Percentiles rank a stretch among this genome's conserved stretches.
These are phyloP conservation scores for Endotricha flammealis DNA, from an alignment of 2,888 invertebrate species.

Conservation along the genomic window DNA sequence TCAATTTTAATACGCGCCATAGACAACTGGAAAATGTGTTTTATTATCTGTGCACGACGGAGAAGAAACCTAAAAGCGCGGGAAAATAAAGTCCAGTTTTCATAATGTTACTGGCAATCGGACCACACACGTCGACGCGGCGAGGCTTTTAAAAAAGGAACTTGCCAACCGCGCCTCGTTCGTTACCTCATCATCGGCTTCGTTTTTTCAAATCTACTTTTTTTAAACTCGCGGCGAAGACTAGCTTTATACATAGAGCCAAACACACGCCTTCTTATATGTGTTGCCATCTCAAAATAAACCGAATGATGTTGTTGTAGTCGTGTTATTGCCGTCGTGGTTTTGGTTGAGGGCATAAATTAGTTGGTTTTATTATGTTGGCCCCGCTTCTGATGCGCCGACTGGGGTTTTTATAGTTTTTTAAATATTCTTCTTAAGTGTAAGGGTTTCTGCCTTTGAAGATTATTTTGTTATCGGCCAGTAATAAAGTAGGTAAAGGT, in stretches of 20 bases:
- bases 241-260: slow-evolving; percentile 67
- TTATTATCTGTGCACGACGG: slow-evolving; percentile 2
- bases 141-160: slow-evolving; percentile 71
- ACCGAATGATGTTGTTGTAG: slow-evolving; percentile 61
- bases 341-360: slow-evolving; percentile 41
- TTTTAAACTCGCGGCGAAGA: slow-evolving; percentile 50
- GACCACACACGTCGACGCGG: slow-evolving; percentile 72
- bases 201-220: slow-evolving; percentile 53
- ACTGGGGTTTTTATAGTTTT: slow-evolving; percentile 46
- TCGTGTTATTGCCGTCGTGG: slow-evolving; percentile 47
- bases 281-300: slow-evolving; percentile 41
- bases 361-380: slow-evolving; percentile 42
- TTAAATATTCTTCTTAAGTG: slow-evolving; percentile 42
- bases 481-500: slow-evolving; percentile 46
- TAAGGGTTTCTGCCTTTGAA: slow-evolving; percentile 34
- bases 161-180: slow-evolving; percentile 71
- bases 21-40: slow-evolving; percentile 18
- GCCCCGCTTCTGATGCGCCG: slow-evolving; percentile 42
- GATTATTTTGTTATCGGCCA: slow-evolving; percentile 51
- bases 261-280: slow-evolving; percentile 35
- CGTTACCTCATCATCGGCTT: slow-evolving; percentile 74
- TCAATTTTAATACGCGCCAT: slow-evolving; percentile 42
- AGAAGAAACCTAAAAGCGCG: slow-evolving; percentile 3
- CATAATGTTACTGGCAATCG: slow-evolving; percentile 21
- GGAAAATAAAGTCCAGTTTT: slow-evolving; percentile 20